Percentiles rank a stretch among this genome's conserved stretches.
These are phyloP conservation scores for Agrotis puta DNA, from an alignment of 2,888 invertebrate species.

Conservation along the genomic window DNA sequence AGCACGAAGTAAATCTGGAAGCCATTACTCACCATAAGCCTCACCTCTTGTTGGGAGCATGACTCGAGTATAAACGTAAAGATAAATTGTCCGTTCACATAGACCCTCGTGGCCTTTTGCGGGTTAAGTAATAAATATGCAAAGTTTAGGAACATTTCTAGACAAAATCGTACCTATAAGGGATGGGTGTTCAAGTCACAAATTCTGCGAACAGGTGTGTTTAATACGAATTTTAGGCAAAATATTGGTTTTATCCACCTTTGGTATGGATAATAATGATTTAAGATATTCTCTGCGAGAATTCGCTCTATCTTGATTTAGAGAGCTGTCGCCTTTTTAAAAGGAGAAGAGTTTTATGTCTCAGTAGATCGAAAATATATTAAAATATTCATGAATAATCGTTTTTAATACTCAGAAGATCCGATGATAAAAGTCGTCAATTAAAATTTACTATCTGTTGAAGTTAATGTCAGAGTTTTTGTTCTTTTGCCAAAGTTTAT, in stretches of 20 bases:
- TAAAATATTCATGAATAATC: constrained; percentile 53
- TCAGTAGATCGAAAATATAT: constrained; percentile 42
- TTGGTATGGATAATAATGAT: constrained; percentile 62
- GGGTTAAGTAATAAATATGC: constrained; percentile 86
- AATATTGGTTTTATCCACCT: constrained; percentile 74
- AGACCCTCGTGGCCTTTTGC: constrained; percentile 69
- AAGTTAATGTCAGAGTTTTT: constrained; percentile 36
- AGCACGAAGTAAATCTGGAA: constrained; percentile 67
- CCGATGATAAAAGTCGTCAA: constrained; percentile 51
- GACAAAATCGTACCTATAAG: constrained; percentile 83
- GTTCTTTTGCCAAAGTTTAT: constrained; percentile 37
- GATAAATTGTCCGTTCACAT: constrained; percentile 72
- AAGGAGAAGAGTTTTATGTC: constrained; percentile 45
- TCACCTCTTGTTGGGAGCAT: constrained; percentile 70
- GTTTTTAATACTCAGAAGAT: constrained; percentile 39
- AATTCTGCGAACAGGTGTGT: constrained; percentile 82
- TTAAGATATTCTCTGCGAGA: constrained; percentile 52
- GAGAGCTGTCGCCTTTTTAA: constrained; percentile 29
- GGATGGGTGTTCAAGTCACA: constrained; percentile 79
- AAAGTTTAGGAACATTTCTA: constrained; percentile 84
- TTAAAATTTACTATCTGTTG: constrained; percentile 40
- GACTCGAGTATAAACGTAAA: constrained; percentile 69
- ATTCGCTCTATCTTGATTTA: constrained; percentile 55
- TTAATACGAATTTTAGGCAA: constrained; percentile 84
- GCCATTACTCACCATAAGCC: constrained; percentile 74